Evolutionary conservation across 2,888 invertebrate species (phyloP), one percentile per base, ranked within the genome.

Genomic region (Tupiocoris notatus): DNA sequence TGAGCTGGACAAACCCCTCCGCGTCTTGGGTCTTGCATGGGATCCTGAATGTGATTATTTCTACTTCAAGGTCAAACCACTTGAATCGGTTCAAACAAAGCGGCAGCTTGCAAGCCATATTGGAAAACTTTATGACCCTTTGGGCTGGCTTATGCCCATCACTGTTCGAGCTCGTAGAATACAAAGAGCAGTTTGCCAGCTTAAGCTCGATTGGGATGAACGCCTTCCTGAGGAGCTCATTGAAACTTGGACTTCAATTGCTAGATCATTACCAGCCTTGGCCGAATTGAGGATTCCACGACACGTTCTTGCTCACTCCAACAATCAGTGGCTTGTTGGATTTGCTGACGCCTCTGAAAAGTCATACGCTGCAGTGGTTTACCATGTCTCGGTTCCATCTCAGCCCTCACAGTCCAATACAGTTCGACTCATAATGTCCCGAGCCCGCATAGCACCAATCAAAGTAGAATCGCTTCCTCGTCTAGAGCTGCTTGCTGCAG

Each of bases 301-400:
- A 1, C 22, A 25, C 17, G 18, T 61, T 25, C 17, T 21, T 17
- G 9, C 7, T 12, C 6, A n/a, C 2, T 20, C 21, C 1, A 59
- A 9, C 18, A 16, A 18, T 9, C 6, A 22, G 3, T 67, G 22
- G 18, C 67, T 67, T 16, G 67, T 67, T 12, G 67, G 67, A 3
- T 67, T 67, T 20, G 17, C 67, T 20, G 67, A 67, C n/a, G 67
- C 67, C 6, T 67, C 67, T 20, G 67, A 56, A n/a, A 39, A n/a
- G 21, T 39, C 67, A 7, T 56, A 67, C 22, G 67, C 67, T 12
- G 2, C 22, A 9, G 67, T 67, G 9, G 20, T 67, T 67, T 56
- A 54, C 54, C 56, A 39, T n/a, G 65, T 65, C 2, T 2, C 17
- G 18, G 25, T 65, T n/a, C 16, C 7, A 25, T n/a, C 12, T 18